phyloP scores from a whole-genome alignment of 2,113 vertebrate species.

The Sapajus apella region DNA sequence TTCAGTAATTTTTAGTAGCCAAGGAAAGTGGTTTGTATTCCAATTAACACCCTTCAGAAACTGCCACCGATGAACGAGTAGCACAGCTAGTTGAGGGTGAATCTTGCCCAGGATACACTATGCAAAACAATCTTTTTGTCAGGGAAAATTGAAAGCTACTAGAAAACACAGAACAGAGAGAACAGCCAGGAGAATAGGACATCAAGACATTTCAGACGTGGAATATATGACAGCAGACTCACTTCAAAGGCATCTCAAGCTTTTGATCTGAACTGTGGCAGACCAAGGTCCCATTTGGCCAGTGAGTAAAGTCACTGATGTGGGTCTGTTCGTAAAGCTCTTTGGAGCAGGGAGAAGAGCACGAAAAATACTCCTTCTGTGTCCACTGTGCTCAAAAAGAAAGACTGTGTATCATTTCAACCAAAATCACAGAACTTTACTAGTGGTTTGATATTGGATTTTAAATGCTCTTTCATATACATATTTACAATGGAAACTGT shows the following conservation, averaged over 20 bases:
- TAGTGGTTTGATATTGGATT: neutral
- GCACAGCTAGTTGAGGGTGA: neutral
- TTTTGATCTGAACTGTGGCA: neutral
- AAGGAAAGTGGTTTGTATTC: neutral
- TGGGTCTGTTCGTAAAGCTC: neutral
- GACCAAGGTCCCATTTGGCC: neutral
- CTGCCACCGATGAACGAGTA: neutral
- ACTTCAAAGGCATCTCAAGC: neutral
- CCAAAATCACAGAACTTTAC: neutral
- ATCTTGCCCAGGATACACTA: neutral
- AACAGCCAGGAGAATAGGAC: neutral
- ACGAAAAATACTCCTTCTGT: neutral
- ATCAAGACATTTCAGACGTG: neutral
- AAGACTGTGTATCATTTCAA: neutral
- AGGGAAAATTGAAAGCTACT: neutral
- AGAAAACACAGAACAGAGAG: neutral
- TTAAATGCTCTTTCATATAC: neutral
- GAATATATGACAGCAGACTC: neutral
- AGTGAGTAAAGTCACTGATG: neutral
- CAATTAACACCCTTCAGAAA: slow-evolving; percentile 22
- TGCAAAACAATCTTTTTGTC: neutral
- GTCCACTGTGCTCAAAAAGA: neutral
- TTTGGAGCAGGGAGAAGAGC: neutral
- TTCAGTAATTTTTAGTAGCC: slow-evolving; percentile 7
- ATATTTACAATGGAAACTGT: neutral